Evolutionary conservation across 2,888 invertebrate genomes (phyloP).

Genomic region (Orchestes rusci): DNA sequence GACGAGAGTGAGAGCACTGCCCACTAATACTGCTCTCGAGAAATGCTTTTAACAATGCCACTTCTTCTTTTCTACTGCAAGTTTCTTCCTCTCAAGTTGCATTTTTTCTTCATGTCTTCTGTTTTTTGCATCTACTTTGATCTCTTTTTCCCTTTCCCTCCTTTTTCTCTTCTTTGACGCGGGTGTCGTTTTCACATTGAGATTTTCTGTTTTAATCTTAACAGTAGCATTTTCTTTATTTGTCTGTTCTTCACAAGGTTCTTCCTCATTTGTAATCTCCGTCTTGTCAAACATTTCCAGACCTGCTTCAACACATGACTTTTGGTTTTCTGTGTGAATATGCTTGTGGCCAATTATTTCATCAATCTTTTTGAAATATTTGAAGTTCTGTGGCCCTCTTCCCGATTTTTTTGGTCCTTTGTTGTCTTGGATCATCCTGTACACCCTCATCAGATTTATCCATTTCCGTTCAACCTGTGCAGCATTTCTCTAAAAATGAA

Average conservation of each 20-base stretch:
- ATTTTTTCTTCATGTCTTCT: slow-evolving; percentile 4
- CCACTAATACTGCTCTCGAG: too few relatives aligned
- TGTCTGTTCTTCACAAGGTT: too few relatives aligned
- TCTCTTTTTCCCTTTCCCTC: background rate
- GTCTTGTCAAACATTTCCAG: too few relatives aligned
- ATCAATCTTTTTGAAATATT: background rate
- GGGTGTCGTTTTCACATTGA: too few relatives aligned
- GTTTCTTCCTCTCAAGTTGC: background rate
- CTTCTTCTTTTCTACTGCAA: too few relatives aligned
- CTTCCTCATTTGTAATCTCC: too few relatives aligned
- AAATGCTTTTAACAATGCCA: too few relatives aligned
- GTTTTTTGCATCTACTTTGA: background rate
- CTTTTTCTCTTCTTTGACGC: background rate
- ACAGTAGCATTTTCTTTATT: too few relatives aligned
- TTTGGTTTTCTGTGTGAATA: background rate
- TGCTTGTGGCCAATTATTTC: background rate
- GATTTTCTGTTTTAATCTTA: too few relatives aligned
- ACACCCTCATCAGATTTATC: background rate
- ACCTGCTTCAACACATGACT: too few relatives aligned
- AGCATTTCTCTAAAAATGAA: slow-evolving; percentile 3
- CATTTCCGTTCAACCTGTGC: background rate
- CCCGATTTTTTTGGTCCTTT: slow-evolving; percentile 4
- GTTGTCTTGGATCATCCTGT: slow-evolving; percentile 1
- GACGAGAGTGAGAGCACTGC: too few relatives aligned
- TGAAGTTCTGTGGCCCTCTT: background rate